Percentiles rank a stretch among this genome's conserved stretches.
phyloP scores from a whole-genome alignment of 2,888 invertebrate genomes.

The Synergus gifuensis region DNA sequence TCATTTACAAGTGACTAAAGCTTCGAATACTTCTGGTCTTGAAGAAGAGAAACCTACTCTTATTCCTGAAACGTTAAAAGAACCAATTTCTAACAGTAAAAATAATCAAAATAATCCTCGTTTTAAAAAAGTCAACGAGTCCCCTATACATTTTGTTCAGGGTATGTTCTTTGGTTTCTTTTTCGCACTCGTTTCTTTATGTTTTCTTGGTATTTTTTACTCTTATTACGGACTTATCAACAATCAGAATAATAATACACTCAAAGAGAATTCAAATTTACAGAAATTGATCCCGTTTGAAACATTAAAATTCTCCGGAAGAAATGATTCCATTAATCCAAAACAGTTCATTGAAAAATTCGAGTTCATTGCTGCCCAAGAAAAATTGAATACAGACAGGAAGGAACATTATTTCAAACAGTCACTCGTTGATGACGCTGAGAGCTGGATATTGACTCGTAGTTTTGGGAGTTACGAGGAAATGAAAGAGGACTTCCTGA shows the following conservation, averaged over 20 bases:
- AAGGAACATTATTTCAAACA: neutral
- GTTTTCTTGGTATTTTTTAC: no score
- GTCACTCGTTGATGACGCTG: neutral
- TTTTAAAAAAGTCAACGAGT: no score
- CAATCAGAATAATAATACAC: neutral
- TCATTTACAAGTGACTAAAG: no score
- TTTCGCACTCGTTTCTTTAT: neutral
- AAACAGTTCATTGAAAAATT: slow-evolving; percentile 23
- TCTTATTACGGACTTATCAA: neutral
- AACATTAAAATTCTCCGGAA: slow-evolving; percentile 19
- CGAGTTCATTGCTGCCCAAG: neutral
- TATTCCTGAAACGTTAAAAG: no score
- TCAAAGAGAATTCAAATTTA: neutral
- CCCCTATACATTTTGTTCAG: no score
- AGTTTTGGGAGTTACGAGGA: neutral
- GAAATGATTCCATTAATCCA: neutral
- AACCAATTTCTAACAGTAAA: no score
- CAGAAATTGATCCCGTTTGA: neutral
- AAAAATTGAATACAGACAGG: neutral
- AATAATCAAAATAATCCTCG: no score
- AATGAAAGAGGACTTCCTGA: neutral
- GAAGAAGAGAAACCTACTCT: no score
- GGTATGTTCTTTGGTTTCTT: neutral
- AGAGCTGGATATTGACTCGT: neutral
- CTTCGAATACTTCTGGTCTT: no score